Percentiles rank a stretch among this genome's conserved stretches.
Conservation (phyloP, 2,888 invertebrate genomes). For the Emmelina monodactyla region DNA sequence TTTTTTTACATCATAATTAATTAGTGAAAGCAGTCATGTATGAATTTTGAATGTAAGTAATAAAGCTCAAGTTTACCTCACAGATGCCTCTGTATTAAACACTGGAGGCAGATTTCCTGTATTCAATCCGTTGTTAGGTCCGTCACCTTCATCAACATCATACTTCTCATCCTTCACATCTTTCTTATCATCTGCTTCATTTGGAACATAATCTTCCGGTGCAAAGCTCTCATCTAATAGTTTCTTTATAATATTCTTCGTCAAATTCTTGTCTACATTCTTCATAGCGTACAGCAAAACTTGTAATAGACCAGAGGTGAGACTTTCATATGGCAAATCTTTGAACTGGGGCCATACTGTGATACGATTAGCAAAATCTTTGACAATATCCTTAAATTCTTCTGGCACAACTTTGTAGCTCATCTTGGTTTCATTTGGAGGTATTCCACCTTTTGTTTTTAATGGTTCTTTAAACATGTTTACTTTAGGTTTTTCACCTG, state of each 20-base stretch:
- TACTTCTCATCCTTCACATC: slow-evolving; percentile 22
- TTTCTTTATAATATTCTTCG: slow-evolving; percentile 64
- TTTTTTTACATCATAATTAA: neutral
- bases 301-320: slow-evolving; percentile 78
- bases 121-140: neutral
- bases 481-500: slow-evolving; percentile 51
- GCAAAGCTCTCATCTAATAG: slow-evolving; percentile 71
- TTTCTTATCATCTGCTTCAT: slow-evolving; percentile 26
- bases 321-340: slow-evolving; percentile 73
- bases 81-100: slow-evolving; percentile 69
- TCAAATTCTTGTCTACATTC: slow-evolving; percentile 63
- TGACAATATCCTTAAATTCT: slow-evolving; percentile 68
- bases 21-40: too few species aligned
- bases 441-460: slow-evolving; percentile 33
- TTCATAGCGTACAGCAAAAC: slow-evolving; percentile 69
- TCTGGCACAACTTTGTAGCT: slow-evolving; percentile 60
- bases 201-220: slow-evolving; percentile 39
- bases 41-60: too few species aligned
- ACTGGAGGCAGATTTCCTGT: slow-evolving; percentile 60
- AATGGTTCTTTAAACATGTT: slow-evolving; percentile 36
- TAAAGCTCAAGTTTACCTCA: slow-evolving; percentile 40
- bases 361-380: slow-evolving; percentile 70
- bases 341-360: slow-evolving; percentile 79
- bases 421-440: slow-evolving; percentile 41
- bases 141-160: slow-evolving; percentile 15